phyloP scores from a whole-genome alignment of 2,797 vertebrate species.

The Phataginus tetradactyla region DNA sequence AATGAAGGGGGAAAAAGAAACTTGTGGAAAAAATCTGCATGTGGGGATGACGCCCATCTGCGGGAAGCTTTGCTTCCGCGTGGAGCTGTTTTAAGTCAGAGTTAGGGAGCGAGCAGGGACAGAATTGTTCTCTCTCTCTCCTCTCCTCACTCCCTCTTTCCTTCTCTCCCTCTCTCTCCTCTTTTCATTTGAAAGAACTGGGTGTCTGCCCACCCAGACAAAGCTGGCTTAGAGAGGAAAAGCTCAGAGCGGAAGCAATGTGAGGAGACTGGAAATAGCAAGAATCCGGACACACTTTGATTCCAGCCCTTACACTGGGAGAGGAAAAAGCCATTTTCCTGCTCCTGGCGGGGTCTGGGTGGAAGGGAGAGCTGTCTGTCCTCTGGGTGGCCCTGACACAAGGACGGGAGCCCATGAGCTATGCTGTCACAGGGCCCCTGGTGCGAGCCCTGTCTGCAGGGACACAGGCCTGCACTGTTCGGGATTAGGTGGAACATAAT shows the following conservation, averaged over 20 bases:
- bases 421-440: conserved; percentile 63
- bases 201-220: conserved; percentile 74
- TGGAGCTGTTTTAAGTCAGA: not conserved
- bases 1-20: not conserved
- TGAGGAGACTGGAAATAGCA: conserved; percentile 58
- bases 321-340: conserved; percentile 59
- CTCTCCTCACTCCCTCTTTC: not conserved
- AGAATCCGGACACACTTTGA: not conserved
- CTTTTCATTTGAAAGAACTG: conserved; percentile 64
- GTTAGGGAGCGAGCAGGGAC: not conserved
- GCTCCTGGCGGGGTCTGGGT: not conserved
- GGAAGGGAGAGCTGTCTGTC: not conserved
- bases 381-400: not conserved
- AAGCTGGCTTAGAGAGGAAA: conserved; percentile 77
- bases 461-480: conserved; percentile 78
- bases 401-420: not conserved
- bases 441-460: not conserved
- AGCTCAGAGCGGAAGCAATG: not conserved
- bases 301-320: not conserved
- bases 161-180: accelerated
- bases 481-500: conserved; percentile 86
- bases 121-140: not conserved
- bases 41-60: not conserved
- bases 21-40: accelerated
- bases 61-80: not conserved